Evolutionary conservation across 2,888 invertebrate genomes (phyloP).

Genomic region (Sturmia bella): DNA sequence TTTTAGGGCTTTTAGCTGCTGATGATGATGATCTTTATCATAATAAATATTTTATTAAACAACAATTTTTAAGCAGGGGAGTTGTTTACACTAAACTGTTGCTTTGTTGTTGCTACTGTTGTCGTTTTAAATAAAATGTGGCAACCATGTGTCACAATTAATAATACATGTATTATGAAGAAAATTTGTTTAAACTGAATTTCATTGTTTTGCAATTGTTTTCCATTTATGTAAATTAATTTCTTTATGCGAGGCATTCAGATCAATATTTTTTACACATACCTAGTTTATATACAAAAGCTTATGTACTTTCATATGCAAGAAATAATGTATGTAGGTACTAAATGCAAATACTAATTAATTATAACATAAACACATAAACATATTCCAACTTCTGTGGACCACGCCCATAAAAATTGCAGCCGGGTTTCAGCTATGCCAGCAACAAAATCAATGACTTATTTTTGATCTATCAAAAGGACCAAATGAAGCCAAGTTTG

Average conservation of each 20-base stretch:
- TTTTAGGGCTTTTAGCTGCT: conserved; percentile 28
- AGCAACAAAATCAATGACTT: no score
- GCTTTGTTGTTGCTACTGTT: conserved; percentile 30
- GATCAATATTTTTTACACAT: not conserved
- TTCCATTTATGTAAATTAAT: not conserved
- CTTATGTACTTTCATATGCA: no score
- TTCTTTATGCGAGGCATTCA: not conserved
- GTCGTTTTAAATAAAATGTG: conserved; percentile 53
- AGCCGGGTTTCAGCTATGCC: no score
- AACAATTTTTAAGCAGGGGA: conserved; percentile 25
- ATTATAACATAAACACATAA: no score
- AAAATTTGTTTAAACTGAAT: conserved; percentile 17
- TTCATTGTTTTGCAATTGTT: conserved; percentile 22
- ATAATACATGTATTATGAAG: conserved; percentile 17
- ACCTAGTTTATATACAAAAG: no score
- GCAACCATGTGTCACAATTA: conserved; percentile 65
- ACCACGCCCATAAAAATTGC: no score
- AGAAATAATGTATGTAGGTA: no score
- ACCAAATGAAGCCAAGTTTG: no score
- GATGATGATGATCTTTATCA: conserved; percentile 27
- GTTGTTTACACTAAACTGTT: conserved; percentile 49
- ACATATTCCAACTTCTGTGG: no score
- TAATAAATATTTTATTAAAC: conserved; percentile 52
- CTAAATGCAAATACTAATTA: no score
- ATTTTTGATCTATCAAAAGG: no score